These are phyloP conservation scores for Grantiella picta DNA, from an alignment of 2,113 vertebrate species.

Conservation along the genomic window DNA sequence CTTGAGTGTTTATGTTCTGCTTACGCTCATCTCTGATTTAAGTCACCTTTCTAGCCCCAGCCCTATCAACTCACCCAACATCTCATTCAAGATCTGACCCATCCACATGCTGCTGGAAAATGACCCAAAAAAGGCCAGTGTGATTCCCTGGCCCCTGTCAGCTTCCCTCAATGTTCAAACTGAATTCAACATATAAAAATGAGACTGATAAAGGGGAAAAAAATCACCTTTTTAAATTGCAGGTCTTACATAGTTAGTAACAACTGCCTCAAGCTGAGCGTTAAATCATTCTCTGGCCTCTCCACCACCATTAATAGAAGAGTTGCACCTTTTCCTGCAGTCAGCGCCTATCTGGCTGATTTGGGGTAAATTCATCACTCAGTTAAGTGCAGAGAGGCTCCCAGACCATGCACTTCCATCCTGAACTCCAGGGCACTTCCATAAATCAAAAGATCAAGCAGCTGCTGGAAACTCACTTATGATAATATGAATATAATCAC, in stretches of 20 bases:
- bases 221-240: background rate
- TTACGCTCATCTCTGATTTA: background rate
- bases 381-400: background rate
- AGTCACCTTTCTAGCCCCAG: background rate
- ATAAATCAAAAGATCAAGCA: background rate
- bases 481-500: background rate
- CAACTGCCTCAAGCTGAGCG: background rate
- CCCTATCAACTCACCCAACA: background rate
- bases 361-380: background rate
- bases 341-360: background rate
- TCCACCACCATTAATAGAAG: background rate
- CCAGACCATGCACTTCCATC: background rate
- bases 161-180: background rate
- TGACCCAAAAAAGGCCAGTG: rapidly evolving
- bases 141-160: background rate
- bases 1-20: background rate
- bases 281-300: background rate
- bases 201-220: background rate
- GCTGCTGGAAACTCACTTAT: background rate
- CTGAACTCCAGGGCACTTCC: background rate
- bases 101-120: background rate
- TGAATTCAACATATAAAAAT: background rate
- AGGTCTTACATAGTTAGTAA: background rate
- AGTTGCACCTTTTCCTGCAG: background rate
- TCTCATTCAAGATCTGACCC: background rate